These are phyloP conservation scores for Mycetomoellerius zeteki DNA, from an alignment of 1,140 invertebrate species.

Conservation along the genomic window DNA sequence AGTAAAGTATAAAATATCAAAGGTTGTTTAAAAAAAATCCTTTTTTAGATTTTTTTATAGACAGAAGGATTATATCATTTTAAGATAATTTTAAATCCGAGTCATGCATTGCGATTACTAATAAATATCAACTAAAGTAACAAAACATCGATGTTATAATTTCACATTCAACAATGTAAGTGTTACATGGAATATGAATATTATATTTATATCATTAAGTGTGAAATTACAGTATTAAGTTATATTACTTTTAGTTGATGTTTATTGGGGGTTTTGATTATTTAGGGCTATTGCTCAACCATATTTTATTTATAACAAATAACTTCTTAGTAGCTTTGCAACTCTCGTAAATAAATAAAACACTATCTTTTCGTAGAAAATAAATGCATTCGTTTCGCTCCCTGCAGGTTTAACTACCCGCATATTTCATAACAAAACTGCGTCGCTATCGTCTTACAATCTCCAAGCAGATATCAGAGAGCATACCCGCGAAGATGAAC, in stretches of 20 bases:
- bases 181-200: too few species aligned
- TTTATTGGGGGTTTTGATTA: neutral
- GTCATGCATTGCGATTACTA: neutral
- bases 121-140: too few species aligned
- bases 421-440: conserved; percentile 32
- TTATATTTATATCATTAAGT: too few species aligned
- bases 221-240: too few species aligned
- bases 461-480: conserved; percentile 19
- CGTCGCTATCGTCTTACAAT: conserved; percentile 38
- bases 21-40: neutral
- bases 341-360: neutral
- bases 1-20: neutral
- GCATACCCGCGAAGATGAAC: neutral
- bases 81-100: neutral
- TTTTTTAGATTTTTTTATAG: neutral
- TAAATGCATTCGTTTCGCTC: neutral
- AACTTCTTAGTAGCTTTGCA: neutral
- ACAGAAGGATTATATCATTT: neutral
- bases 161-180: too few species aligned
- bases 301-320: conserved; percentile 6
- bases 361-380: neutral
- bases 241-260: too few species aligned
- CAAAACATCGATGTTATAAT: too few species aligned
- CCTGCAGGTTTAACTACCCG: conserved; percentile 22
- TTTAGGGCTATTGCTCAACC: neutral